Conservation (phyloP, 30 jellyfish, hydroid and myxozoan species). For the Calvadosia cruxmelitensis region DNA sequence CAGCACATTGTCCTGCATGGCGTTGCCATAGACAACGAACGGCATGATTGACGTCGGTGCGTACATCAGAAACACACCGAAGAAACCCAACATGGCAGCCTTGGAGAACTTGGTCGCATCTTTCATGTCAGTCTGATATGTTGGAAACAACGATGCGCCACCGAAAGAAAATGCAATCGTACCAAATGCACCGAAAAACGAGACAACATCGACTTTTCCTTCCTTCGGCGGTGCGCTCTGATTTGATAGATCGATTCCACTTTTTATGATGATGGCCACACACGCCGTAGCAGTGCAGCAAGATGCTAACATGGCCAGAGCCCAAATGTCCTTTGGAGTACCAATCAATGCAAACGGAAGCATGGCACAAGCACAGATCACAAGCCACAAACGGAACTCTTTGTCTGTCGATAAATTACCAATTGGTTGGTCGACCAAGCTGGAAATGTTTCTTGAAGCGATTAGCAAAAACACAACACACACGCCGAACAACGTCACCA, state of each 20-base stretch:
- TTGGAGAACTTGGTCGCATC: constrained; percentile 50
- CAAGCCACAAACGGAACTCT: constrained; percentile 47
- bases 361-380: constrained; percentile 27
- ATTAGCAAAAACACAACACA: constrained; percentile 62
- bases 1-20: constrained; percentile 35
- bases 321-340: constrained; percentile 55
- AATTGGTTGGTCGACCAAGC: constrained; percentile 35
- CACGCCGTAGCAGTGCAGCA: constrained; percentile 34
- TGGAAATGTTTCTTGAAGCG: constrained; percentile 59
- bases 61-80: constrained; percentile 59
- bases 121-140: constrained; percentile 88
- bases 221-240: constrained; percentile 4
- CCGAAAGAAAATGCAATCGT: constrained; percentile 88
- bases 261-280: constrained; percentile 20
- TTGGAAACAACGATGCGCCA: constrained; percentile 84
- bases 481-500: constrained; percentile 70
- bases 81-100: constrained; percentile 63
- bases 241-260: constrained; percentile 2
- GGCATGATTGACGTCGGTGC: constrained; percentile 71
- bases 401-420: constrained; percentile 33
- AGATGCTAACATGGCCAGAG: constrained; percentile 44
- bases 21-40: constrained; percentile 57
- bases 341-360: constrained; percentile 55
- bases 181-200: constrained; percentile 72
- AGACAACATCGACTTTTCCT: constrained; percentile 30